Percentiles rank a stretch among this genome's conserved stretches.
Evolutionary conservation across 2,888 invertebrate genomes (phyloP).

Genomic region (Epirrhoe tristata): DNA sequence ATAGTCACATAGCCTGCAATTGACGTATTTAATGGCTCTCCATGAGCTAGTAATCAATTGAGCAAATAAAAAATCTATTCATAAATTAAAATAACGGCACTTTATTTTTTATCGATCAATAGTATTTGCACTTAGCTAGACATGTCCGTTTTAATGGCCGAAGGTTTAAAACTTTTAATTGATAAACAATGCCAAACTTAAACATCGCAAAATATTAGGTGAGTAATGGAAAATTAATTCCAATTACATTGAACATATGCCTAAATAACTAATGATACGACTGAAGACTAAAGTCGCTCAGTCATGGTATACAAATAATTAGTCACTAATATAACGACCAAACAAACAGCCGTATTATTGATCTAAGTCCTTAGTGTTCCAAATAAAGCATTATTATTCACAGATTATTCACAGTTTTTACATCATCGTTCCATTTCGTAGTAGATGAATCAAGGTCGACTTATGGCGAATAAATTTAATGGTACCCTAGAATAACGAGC

Average conservation of each 20-base stretch:
- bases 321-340: neutral
- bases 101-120: slow-evolving; percentile 1
- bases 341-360: slow-evolving; percentile 12
- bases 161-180: slow-evolving; percentile 1
- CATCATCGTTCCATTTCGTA: slow-evolving; percentile 28
- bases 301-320: slow-evolving; percentile 1
- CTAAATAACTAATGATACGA: neutral
- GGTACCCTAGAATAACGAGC: slow-evolving; percentile 50
- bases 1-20: slow-evolving; percentile 57
- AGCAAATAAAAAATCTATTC: slow-evolving; percentile 12
- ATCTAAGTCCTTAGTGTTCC: slow-evolving; percentile 15
- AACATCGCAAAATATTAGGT: neutral
- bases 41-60: slow-evolving; percentile 25
- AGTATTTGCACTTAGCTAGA: slow-evolving; percentile 16
- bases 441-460: slow-evolving; percentile 27
- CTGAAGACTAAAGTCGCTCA: neutral
- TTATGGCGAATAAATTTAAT: slow-evolving; percentile 32
- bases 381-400: too few relatives aligned
- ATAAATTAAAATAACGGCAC: neutral
- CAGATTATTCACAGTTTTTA: too few relatives aligned
- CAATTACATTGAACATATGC: neutral
- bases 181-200: neutral
- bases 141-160: slow-evolving; percentile 1
- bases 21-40: slow-evolving; percentile 26
- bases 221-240: neutral